A percentile compares a stretch with the other conserved stretches of the same genome.
Conservation (phyloP, 2,797 vertebrate genomes). For the Cichlasoma orientale region DNA sequence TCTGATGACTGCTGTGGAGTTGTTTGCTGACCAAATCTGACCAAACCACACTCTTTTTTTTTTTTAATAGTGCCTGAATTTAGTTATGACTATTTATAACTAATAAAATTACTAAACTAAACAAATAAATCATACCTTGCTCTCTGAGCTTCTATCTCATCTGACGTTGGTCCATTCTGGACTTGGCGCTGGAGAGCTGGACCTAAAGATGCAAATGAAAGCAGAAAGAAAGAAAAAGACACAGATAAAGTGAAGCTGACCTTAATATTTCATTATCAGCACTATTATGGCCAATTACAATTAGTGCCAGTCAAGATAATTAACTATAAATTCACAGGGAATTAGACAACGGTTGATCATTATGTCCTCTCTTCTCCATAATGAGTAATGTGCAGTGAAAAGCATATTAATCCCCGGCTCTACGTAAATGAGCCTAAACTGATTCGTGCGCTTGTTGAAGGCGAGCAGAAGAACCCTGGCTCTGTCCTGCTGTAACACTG, state of each 20-base stretch:
- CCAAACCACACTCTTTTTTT: too few relatives aligned
- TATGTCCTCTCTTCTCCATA: conserved; percentile 23
- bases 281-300: conserved; percentile 39
- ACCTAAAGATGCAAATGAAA: conserved; percentile 76
- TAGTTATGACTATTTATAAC: too few relatives aligned
- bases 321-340: conserved; percentile 37
- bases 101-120: too few relatives aligned
- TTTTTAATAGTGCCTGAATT: too few relatives aligned
- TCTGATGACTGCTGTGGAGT: too few relatives aligned
- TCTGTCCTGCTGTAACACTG: not conserved
- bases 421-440: conserved; percentile 28
- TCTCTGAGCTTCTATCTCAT: conserved; percentile 96
- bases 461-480: not conserved
- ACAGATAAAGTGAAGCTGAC: conserved; percentile 18
- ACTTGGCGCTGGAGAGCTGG: conserved; percentile 93
- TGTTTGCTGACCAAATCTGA: too few relatives aligned
- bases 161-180: conserved; percentile 95
- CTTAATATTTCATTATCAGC: conserved; percentile 37
- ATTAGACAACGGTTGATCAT: conserved; percentile 52
- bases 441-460: conserved; percentile 14
- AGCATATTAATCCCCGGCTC: conserved; percentile 44
- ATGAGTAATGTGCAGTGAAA: conserved; percentile 47
- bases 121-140: conserved; percentile 80
- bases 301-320: conserved; percentile 52
- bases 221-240: conserved; percentile 6